Evolutionary conservation across 2,888 invertebrate species (phyloP).

Genomic region (Drosophila colorata): DNA sequence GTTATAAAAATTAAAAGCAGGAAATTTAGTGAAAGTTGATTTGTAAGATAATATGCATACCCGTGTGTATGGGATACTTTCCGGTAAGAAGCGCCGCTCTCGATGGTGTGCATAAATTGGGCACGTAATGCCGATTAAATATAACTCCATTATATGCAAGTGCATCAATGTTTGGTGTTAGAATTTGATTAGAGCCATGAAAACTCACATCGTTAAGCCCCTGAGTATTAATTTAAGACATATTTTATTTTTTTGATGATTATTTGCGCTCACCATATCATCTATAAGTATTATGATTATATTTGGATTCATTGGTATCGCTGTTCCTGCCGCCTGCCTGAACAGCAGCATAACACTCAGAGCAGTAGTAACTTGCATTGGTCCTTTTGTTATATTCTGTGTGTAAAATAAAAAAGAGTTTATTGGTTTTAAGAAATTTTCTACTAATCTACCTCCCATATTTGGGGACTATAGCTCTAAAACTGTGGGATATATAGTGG

Average conservation of each 20-base stretch:
- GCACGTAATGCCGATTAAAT: slow-evolving; percentile 92
- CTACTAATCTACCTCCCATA: too few relatives aligned
- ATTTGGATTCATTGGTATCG: slow-evolving; percentile 86
- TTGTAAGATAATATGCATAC: slow-evolving; percentile 79
- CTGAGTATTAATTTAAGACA: slow-evolving; percentile 85
- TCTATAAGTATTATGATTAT: slow-evolving; percentile 93
- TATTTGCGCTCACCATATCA: slow-evolving; percentile 87
- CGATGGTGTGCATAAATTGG: slow-evolving; percentile 94
- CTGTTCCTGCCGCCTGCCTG: slow-evolving; percentile 5
- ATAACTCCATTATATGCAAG: slow-evolving; percentile 94
- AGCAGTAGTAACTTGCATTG: background rate
- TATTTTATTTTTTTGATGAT: background rate
- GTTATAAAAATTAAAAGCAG: background rate
- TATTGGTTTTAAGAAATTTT: too few relatives aligned
- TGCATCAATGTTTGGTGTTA: slow-evolving; percentile 95
- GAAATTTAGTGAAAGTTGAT: background rate
- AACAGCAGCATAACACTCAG: slow-evolving; percentile 16
- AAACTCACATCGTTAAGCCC: slow-evolving; percentile 97
- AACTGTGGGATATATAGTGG: too few relatives aligned
- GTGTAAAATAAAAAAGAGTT: background rate
- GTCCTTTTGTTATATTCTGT: background rate
- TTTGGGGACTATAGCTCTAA: too few relatives aligned
- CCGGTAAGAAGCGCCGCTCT: slow-evolving; percentile 93
- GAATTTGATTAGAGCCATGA: slow-evolving; percentile 95
- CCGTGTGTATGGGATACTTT: slow-evolving; percentile 94